These are phyloP conservation scores for Chrysaora quinquecirrha DNA, from an alignment of 30 jellyfish, hydroid and myxozoan species.

Conservation along the genomic window DNA sequence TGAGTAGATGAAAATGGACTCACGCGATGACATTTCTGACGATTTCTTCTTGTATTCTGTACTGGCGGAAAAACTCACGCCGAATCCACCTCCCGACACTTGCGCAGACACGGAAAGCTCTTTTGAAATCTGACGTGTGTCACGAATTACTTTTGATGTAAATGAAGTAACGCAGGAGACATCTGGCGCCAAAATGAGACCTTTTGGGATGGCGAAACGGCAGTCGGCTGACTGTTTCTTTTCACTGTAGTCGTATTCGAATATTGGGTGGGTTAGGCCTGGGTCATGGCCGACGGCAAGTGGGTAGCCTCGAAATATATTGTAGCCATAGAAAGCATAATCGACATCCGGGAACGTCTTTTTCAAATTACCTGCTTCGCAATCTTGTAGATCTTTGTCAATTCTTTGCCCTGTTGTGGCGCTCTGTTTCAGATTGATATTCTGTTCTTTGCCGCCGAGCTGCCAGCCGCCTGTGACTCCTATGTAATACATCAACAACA, in stretches of 20 bases:
- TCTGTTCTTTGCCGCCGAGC: background rate
- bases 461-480: background rate
- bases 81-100: slow-evolving; percentile 72
- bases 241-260: slow-evolving; percentile 39
- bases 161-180: slow-evolving; percentile 71
- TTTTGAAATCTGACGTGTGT: slow-evolving; percentile 36
- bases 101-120: slow-evolving; percentile 39
- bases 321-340: slow-evolving; percentile 76
- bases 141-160: slow-evolving; percentile 36
- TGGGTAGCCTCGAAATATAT: slow-evolving; percentile 58
- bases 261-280: slow-evolving; percentile 71
- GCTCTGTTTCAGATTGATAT: background rate
- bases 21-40: slow-evolving; percentile 45
- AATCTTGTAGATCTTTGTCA: background rate
- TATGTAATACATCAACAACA: background rate
- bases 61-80: slow-evolving; percentile 67
- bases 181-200: slow-evolving; percentile 65
- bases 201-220: slow-evolving; percentile 60
- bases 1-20: slow-evolving; percentile 46
- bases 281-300: slow-evolving; percentile 77
- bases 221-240: slow-evolving; percentile 61
- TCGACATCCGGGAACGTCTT: slow-evolving; percentile 69
- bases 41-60: slow-evolving; percentile 38
- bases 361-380: slow-evolving; percentile 14
- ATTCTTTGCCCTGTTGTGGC: slow-evolving; percentile 7